phyloP scores from a whole-genome alignment of 1,140 invertebrate species.

The honey bee (Apis mellifera) region Amel_HAv3.1 CM009938.2:10234001-10234500 shows the following conservation, averaged over 20 bases:
- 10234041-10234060: constrained; percentile 64
- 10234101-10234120: constrained; percentile 62
- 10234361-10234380: not conserved
- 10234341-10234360: not conserved
- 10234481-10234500: not conserved
- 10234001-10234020: constrained; percentile 1
- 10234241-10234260: constrained; percentile 74
- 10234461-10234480: no score
- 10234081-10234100: constrained; percentile 72
- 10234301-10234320: not conserved
- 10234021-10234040: not conserved
- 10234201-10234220: constrained; percentile 40
- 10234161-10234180: constrained; percentile 61
- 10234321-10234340: not conserved
- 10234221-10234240: constrained; percentile 61
- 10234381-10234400: not conserved
- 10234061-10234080: constrained; percentile 56
- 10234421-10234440: not conserved
- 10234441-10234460: not conserved
- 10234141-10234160: constrained; percentile 74
- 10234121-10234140: constrained; percentile 53
- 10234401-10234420: not conserved
- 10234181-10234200: no score
- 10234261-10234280: constrained; percentile 81
- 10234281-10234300: constrained; percentile 76